These are phyloP conservation scores for Syrista parreyssii DNA, from an alignment of 2,888 invertebrate genomes.

Conservation along the genomic window DNA sequence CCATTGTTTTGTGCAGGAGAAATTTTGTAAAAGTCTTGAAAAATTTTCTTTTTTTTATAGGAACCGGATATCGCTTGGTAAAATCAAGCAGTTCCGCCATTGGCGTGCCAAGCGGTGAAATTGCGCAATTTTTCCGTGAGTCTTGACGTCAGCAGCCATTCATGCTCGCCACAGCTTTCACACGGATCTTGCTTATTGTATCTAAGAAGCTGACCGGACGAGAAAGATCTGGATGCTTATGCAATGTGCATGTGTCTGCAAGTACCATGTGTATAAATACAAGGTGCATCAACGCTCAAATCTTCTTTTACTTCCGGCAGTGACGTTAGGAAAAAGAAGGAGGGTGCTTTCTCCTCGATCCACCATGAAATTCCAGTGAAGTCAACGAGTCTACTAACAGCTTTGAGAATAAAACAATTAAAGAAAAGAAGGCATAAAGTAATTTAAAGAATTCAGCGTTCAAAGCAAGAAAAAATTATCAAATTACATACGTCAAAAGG, in stretches of 20 bases:
- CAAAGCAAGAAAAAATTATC: not conserved
- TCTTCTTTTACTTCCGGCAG: not conserved
- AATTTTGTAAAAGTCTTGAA: not conserved
- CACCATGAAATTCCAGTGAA: not conserved
- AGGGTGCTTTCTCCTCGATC: not conserved
- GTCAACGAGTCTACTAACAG: not conserved
- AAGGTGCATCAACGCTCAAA: not conserved
- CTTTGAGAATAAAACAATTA: not conserved
- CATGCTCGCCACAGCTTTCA: conserved; percentile 59
- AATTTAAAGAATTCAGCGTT: not conserved
- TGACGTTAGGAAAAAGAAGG: not conserved
- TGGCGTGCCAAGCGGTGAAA: conserved; percentile 47
- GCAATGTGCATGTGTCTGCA: not conserved
- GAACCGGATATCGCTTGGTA: not conserved
- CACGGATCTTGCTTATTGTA: conserved; percentile 60
- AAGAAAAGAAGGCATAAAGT: too few relatives aligned
- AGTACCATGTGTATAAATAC: not conserved
- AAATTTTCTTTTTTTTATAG: not conserved
- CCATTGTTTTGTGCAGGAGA: not conserved
- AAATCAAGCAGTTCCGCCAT: conserved; percentile 29
- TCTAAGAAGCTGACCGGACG: conserved; percentile 32
- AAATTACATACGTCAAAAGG: not conserved
- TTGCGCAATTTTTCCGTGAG: conserved; percentile 62
- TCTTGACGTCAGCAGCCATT: conserved; percentile 63
- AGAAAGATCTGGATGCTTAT: not conserved